Evolutionary conservation across 2,888 invertebrate species (phyloP).

Genomic region (Ariolimax columbianus): DNA sequence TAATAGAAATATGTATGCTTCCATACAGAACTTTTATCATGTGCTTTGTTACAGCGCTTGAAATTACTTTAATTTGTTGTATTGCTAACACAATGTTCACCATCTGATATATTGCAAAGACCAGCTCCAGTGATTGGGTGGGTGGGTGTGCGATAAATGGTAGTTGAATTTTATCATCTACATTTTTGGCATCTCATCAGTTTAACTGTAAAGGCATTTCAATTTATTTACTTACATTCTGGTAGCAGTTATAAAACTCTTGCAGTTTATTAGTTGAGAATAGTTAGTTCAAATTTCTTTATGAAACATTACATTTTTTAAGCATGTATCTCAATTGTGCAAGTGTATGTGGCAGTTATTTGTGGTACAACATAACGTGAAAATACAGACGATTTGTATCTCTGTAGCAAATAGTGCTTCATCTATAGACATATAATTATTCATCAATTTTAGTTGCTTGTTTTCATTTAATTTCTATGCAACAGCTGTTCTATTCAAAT

Average conservation of each 20-base stretch:
- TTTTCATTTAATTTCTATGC: background rate
- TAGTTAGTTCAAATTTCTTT: too few relatives aligned
- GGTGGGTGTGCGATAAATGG: too few relatives aligned
- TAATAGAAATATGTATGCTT: background rate
- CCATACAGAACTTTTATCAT: background rate
- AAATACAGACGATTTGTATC: background rate
- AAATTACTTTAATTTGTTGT: background rate
- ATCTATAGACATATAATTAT: background rate
- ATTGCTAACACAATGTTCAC: background rate
- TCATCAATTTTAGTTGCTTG: background rate
- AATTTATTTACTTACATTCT: background rate
- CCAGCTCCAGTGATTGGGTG: too few relatives aligned
- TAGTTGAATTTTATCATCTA: too few relatives aligned
- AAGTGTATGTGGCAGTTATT: too few relatives aligned
- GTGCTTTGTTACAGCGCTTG: background rate
- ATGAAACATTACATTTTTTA: too few relatives aligned
- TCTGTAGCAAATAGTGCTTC: background rate
- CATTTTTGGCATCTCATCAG: background rate
- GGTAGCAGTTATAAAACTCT: background rate
- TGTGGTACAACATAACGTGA: too few relatives aligned
- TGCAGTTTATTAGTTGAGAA: too few relatives aligned
- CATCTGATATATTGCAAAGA: background rate
- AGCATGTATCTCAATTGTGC: too few relatives aligned
- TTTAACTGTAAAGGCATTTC: background rate
- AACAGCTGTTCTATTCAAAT: too few relatives aligned